Percentiles rank a stretch among this genome's conserved stretches.
phyloP scores from a whole-genome alignment of 64 coral and sea anemone species.

The Cladopsammia gracilis region DNA sequence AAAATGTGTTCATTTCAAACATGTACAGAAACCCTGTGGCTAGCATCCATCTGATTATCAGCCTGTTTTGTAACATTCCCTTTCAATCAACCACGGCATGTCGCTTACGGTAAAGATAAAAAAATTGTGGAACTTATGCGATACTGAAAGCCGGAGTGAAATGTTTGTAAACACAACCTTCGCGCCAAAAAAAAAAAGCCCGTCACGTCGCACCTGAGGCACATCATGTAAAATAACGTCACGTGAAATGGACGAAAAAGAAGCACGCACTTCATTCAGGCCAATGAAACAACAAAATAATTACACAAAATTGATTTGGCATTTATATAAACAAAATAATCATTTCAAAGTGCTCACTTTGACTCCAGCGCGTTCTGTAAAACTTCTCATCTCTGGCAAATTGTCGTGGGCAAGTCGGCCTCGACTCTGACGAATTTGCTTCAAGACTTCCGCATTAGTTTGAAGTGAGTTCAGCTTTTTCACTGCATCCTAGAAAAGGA shows the following conservation, averaged over 20 bases:
- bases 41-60: too few species aligned
- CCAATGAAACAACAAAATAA: neutral
- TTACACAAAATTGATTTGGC: neutral
- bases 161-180: neutral
- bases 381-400: constrained; percentile 77
- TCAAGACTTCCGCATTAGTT: constrained; percentile 87
- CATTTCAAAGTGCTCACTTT: constrained; percentile 44
- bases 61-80: too few species aligned
- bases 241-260: neutral
- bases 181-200: neutral
- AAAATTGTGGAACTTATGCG: too few species aligned
- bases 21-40: too few species aligned
- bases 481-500: constrained; percentile 81
- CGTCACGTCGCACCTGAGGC: neutral
- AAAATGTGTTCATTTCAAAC: too few species aligned
- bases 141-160: neutral
- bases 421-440: constrained; percentile 69
- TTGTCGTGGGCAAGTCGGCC: constrained; percentile 71
- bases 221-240: constrained; percentile 36
- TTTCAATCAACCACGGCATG: too few species aligned
- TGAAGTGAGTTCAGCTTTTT: constrained; percentile 90
- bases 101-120: too few species aligned
- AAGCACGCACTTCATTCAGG: neutral
- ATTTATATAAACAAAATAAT: neutral
- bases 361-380: constrained; percentile 86